Evolutionary conservation across 2,888 invertebrate species (phyloP).

Genomic region (Patella depressa): DNA sequence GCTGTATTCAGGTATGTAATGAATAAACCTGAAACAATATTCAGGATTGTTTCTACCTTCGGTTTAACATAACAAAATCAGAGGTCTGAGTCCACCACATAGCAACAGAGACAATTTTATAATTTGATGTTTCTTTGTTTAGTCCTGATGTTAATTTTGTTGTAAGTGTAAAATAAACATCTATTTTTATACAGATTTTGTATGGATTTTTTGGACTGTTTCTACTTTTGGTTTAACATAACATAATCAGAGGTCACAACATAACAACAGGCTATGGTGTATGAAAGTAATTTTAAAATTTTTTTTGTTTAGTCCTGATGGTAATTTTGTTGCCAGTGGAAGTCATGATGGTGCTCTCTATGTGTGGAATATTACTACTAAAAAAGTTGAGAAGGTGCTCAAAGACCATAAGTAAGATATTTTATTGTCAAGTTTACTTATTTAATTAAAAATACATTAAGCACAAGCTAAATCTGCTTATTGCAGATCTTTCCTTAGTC

Average conservation of each 20-base stretch:
- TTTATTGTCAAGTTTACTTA: conserved; percentile 12
- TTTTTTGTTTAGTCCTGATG: conserved; percentile 79
- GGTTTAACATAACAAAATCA: too few relatives aligned
- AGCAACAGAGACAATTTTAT: background rate
- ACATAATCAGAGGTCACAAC: background rate
- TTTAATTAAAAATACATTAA: too few relatives aligned
- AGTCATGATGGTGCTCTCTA: conserved; percentile 91
- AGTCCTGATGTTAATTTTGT: conserved; percentile 89
- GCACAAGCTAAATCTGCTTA: too few relatives aligned
- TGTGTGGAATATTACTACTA: conserved; percentile 88
- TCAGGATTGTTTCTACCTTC: too few relatives aligned
- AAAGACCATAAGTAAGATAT: conserved; percentile 67
- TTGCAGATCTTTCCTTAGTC: too few relatives aligned
- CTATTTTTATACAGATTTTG: too few relatives aligned
- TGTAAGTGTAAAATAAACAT: conserved; percentile 81
- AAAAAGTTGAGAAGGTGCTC: conserved; percentile 75
- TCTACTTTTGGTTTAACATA: too few relatives aligned
- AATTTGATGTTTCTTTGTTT: conserved; percentile 21
- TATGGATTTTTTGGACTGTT: too few relatives aligned
- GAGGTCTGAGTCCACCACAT: background rate
- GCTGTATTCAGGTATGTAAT: conserved; percentile 81
- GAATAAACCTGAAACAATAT: too few relatives aligned
- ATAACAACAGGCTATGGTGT: background rate
- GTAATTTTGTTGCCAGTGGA: conserved; percentile 90
- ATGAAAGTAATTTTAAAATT: background rate